Base-by-base conservation (phyloP, 2,888 invertebrate species). In the Sarcophaga subvicina region DNA sequence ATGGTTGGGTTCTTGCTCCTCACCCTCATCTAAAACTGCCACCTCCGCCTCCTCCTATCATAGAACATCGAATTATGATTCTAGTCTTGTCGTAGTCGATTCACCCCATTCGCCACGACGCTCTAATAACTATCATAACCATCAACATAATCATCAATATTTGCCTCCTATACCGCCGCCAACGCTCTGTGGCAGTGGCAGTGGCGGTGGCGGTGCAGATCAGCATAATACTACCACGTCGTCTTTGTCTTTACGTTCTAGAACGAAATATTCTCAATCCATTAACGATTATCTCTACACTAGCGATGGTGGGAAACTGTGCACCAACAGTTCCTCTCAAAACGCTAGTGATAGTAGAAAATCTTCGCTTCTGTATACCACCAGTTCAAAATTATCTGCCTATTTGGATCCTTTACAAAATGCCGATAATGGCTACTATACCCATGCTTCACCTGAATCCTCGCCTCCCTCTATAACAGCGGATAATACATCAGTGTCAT, bases 251-350 rank as follows among this genome's bases (percentile, higher is more conserved):
- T 76, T 90, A 75, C 84, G 85, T 76, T 87, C 88, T 73, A 88
- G 82, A 88, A 83, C 88, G 83, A 88, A 88, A 88, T 88, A 88
- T 83, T 89, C 92, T 22, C 90, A 91, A 63, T 91, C 92, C 62
- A 92, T 92, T 89, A 90, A 92, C 78, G 92, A 92, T 78, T 92
- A 92, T 89, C 90, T 92, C 80, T 92, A 92, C 79, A 91, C 91
- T 88, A 91, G 90, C 82, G 71, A 78, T 85, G 88, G 87, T 66
- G 69, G 78, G 75, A 83, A 84, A 70, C 66, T 80, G 64, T 90
- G 89, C 17, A 45, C 37, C 25, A 83, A 77, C 77, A 22, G 75
- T 78, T 62, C 78, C 62, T 66, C 89, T 89, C 86, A 79, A 66
- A 86, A 67, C 62, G 81, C 88, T 84, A 83, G 84, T 84, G 87